Base-by-base conservation (phyloP, 2,888 invertebrate genomes). In the Amphimallon solstitiale region DNA sequence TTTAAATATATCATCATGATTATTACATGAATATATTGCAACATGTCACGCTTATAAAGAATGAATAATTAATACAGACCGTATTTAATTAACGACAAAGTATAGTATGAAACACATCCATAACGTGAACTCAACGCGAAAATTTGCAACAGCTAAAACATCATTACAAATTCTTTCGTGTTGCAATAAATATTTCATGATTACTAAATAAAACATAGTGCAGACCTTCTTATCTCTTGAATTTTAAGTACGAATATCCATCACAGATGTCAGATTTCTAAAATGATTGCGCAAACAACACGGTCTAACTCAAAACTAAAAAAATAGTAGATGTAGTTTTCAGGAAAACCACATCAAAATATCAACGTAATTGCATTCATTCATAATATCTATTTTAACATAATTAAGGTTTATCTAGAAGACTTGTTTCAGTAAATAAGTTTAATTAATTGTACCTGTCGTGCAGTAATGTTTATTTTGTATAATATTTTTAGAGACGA, bases 121-220 rank as follows among this genome's bases (percentile, higher is more conserved):
- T 54, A 38, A 54, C 17, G 10, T 17, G 19, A 52, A 37, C 19
- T 15, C 23, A 23, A 21, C n/a, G 9, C 21, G 23, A 29, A 48
- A 21, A 48, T 48, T 23, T 19, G 12, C 48, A 48, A 12, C 17
- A 15, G n/a, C n/a, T n/a, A n/a, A 6, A 19, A n/a, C 17, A 37
- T 21, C 19, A 38, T 17, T 19, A 54, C 54, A 12, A 21, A 54
- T 38, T 2, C 38, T 37, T 38, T 40, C 37, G 10, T 38, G 38
- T 37, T 40, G 54, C 38, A 54, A 54, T 54, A 54, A 54, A 21
- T 54, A 35, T 51, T 15, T 51, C 51, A 51, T 35, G 51, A 51
- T 51, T 51, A 51, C 15, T 35, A 35, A 51, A 51, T 51, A 34
- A 51, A 54, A 19, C 19, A 6, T 21, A 23, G n/a, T 12, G 21